phyloP scores from a whole-genome alignment of 2,888 invertebrate species.

The Netelia fuscicornis region DNA sequence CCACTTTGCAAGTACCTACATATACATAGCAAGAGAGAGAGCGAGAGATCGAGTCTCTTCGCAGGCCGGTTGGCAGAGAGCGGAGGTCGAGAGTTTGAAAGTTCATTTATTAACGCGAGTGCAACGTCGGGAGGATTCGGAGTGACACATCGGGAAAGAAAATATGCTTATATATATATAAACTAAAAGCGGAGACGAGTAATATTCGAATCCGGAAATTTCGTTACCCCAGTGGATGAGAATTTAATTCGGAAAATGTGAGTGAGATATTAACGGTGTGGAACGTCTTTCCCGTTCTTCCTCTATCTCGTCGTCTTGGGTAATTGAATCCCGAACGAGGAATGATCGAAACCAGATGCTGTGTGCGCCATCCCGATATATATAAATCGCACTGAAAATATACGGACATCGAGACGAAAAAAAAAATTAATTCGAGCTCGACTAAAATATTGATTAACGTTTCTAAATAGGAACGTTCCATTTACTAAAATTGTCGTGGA shows the following conservation, averaged over 20 bases:
- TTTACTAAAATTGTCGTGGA: neutral
- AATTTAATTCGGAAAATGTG: constrained; percentile 47
- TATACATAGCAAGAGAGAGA: neutral
- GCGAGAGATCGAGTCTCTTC: neutral
- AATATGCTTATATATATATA: neutral
- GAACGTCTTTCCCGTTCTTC: constrained; percentile 4
- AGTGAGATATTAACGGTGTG: constrained; percentile 19
- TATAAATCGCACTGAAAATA: too few relatives aligned
- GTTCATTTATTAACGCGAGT: constrained; percentile 58
- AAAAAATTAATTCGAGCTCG: too few relatives aligned
- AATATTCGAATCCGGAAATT: constrained; percentile 30
- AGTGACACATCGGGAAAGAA: constrained; percentile 26
- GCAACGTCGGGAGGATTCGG: constrained; percentile 40
- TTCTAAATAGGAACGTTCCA: too few relatives aligned
- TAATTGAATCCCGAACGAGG: constrained; percentile 19
- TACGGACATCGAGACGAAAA: too few relatives aligned
- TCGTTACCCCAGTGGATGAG: constrained; percentile 28
- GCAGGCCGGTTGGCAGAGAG: neutral
- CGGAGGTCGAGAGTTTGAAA: constrained; percentile 33
- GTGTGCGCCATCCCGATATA: neutral
- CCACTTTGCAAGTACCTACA: neutral
- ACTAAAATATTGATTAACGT: too few relatives aligned
- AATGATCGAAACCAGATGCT: constrained; percentile 10
- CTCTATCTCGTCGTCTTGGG: neutral
- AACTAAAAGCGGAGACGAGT: constrained; percentile 9